Conservation (phyloP, 2,888 invertebrate species). For the Yponomeuta malinellus region DNA sequence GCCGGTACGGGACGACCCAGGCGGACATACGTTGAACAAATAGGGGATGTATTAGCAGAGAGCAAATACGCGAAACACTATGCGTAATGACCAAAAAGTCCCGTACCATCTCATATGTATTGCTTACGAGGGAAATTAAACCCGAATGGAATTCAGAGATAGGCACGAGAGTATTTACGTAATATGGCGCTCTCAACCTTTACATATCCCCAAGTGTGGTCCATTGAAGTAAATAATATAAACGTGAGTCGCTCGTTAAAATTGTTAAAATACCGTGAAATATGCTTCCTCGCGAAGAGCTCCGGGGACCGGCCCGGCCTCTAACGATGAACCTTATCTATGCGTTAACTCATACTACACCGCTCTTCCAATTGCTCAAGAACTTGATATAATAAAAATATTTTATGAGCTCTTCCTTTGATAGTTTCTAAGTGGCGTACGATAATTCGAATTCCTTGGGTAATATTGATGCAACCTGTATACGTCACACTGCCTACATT, state of each 20-base stretch:
- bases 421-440: not conserved
- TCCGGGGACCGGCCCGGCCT: constrained; percentile 35
- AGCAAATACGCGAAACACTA: too few relatives aligned
- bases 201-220: constrained; percentile 23
- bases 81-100: too few relatives aligned
- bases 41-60: too few relatives aligned
- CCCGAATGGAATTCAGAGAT: not conserved
- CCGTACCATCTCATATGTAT: too few relatives aligned
- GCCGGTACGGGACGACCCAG: too few relatives aligned
- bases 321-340: constrained; percentile 46
- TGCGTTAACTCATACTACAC: constrained; percentile 40
- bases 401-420: not conserved
- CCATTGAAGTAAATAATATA: constrained; percentile 61
- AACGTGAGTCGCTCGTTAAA: constrained; percentile 60
- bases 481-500: too few relatives aligned
- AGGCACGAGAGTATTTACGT: not conserved
- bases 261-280: constrained; percentile 75
- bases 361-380: constrained; percentile 36
- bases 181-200: not conserved
- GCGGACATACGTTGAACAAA: too few relatives aligned
- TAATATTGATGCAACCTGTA: too few relatives aligned
- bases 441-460: not conserved
- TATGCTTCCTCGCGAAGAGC: constrained; percentile 53
- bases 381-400: not conserved
- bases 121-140: not conserved